These are phyloP conservation scores for Synaphobranchus kaupii DNA, from an alignment of 2,797 vertebrate genomes.

Conservation along the genomic window DNA sequence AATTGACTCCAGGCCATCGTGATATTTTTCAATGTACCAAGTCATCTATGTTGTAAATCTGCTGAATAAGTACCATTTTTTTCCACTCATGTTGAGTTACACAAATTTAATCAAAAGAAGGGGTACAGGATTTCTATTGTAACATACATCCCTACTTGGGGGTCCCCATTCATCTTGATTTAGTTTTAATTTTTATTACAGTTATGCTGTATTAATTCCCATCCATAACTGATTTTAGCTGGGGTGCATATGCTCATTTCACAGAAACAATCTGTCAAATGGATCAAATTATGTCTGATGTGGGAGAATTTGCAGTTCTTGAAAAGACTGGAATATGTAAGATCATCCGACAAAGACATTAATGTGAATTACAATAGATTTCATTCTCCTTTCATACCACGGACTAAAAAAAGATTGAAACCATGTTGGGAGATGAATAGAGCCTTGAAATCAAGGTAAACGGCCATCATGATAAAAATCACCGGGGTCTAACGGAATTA, in stretches of 20 bases:
- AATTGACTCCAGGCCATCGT: no score
- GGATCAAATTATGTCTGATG: slow-evolving; percentile 26
- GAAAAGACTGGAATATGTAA: not conserved
- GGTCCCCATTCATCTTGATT: no score
- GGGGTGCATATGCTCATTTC: slow-evolving; percentile 8
- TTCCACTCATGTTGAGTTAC: no score
- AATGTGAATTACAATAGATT: slow-evolving; percentile 10
- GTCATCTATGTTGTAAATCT: no score
- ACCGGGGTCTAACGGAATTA: not conserved
- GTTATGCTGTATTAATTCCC: not conserved
- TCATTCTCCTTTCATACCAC: slow-evolving; percentile 12
- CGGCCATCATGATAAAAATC: not conserved
- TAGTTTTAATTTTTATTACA: not conserved
- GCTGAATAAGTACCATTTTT: no score
- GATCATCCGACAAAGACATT: slow-evolving; percentile 7
- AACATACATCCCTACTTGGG: no score
- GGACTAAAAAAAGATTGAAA: slow-evolving; percentile 13
- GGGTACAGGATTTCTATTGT: no score
- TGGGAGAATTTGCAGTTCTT: not conserved
- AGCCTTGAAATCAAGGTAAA: slow-evolving; percentile 6
- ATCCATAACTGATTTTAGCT: not conserved
- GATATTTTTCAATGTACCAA: no score
- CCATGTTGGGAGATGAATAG: not conserved
- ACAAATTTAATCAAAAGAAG: no score
- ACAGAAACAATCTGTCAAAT: slow-evolving; percentile 14